Evolutionary conservation across 2,113 vertebrate genomes (phyloP).

Genomic region (Oceanites oceanicus): DNA sequence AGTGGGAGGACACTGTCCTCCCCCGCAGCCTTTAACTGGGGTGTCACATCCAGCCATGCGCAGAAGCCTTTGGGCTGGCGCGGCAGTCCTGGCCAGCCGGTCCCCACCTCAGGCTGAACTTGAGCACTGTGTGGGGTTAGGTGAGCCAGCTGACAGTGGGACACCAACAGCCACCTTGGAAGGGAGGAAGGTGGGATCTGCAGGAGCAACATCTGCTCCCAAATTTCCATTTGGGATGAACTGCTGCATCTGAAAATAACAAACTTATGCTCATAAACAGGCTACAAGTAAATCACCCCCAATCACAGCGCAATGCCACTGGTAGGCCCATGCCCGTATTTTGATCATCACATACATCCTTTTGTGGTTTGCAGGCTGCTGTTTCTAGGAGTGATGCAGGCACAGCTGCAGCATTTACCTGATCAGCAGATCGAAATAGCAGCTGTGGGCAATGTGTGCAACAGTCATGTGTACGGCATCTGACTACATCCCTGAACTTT

Average conservation of each 20-base stretch:
- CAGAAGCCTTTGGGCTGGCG: rapidly evolving
- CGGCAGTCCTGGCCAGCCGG: neutral
- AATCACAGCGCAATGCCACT: neutral
- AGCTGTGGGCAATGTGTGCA: neutral
- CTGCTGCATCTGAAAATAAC: neutral
- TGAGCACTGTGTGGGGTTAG: rapidly evolving
- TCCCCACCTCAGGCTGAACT: neutral
- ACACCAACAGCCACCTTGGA: neutral
- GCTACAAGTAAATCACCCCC: neutral
- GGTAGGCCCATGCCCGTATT: neutral
- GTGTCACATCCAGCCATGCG: rapidly evolving
- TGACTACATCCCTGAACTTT: rapidly evolving
- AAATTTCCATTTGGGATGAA: neutral
- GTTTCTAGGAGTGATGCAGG: neutral
- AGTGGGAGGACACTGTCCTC: too few relatives aligned
- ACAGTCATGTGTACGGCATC: neutral
- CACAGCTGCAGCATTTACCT: neutral
- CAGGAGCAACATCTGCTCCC: neutral
- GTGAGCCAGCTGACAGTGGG: rapidly evolving
- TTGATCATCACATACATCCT: neutral
- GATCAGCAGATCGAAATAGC: neutral
- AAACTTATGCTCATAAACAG: neutral
- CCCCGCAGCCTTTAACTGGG: neutral
- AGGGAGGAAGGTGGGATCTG: neutral
- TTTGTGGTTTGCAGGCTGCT: neutral